These are phyloP conservation scores for Entomyzon cyanotis DNA, from an alignment of 2,113 vertebrate species.

Conservation along the genomic window DNA sequence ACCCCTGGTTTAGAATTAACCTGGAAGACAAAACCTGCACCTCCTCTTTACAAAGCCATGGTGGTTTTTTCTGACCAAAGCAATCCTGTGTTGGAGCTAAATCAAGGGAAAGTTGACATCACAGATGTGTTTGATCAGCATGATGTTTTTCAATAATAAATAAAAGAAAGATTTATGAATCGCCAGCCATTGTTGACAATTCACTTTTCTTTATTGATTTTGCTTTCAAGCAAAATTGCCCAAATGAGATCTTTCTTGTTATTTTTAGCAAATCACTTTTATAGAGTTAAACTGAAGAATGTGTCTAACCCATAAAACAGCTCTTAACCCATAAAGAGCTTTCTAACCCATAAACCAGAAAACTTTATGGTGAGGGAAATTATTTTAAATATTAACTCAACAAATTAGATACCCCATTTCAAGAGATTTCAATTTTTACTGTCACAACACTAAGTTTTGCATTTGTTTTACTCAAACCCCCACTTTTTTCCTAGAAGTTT, in stretches of 20 bases:
- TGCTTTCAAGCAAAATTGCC: background rate
- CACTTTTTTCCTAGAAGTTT: background rate
- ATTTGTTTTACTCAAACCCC: background rate
- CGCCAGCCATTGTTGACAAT: background rate
- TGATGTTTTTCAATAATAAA: background rate
- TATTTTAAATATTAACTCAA: background rate
- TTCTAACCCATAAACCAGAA: background rate
- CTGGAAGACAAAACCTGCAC: background rate
- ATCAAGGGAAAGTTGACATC: background rate
- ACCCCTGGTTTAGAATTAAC: background rate
- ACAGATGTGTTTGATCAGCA: background rate
- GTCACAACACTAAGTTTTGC: background rate
- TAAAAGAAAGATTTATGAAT: slow-evolving; percentile 16
- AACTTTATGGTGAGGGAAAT: background rate
- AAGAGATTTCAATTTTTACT: background rate
- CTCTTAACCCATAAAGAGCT: background rate
- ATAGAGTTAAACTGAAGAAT: background rate
- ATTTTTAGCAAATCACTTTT: background rate
- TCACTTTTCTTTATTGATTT: slow-evolving; percentile 39
- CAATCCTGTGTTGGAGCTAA: background rate
- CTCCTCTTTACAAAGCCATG: background rate
- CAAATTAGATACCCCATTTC: background rate
- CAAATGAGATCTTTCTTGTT: background rate
- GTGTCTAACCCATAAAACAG: background rate
- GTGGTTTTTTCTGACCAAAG: background rate